Conservation (phyloP, 2,113 vertebrate species). For the Hippoglossus stenolepis region DNA sequence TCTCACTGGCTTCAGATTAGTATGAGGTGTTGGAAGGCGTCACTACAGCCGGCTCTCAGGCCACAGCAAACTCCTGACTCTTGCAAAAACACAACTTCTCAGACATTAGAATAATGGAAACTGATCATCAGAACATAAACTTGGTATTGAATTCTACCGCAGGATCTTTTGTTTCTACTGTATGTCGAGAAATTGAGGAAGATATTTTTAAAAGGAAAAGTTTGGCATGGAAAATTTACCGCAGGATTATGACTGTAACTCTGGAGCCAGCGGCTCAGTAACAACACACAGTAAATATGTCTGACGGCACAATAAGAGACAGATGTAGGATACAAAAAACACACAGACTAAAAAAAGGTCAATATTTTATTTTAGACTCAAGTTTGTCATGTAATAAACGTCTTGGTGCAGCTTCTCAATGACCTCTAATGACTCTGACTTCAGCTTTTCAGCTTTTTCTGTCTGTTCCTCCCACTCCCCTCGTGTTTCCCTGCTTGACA, state of each 20-base stretch:
- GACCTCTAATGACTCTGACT: slow-evolving; percentile 19
- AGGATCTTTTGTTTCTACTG: neutral
- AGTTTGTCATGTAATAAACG: neutral
- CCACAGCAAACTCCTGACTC: neutral
- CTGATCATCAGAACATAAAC: neutral
- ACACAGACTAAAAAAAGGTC: neutral
- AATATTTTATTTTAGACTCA: neutral
- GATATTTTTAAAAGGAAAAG: neutral
- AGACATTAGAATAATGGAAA: neutral
- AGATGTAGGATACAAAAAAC: neutral
- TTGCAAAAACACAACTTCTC: no score
- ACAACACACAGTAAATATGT: neutral
- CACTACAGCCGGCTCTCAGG: no score
- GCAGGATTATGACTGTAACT: neutral
- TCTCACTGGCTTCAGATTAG: no score
- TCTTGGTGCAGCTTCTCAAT: neutral
- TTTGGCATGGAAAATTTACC: neutral
- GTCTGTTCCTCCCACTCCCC: slow-evolving; percentile 21
- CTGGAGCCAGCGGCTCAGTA: neutral
- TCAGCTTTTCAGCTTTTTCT: slow-evolving; percentile 31
- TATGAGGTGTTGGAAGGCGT: no score
- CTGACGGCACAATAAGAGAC: neutral
- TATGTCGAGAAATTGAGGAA: neutral
- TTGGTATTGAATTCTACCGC: neutral
- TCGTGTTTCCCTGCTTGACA: slow-evolving; percentile 47